These are phyloP conservation scores for Heliconius nattereri DNA, from an alignment of 1,140 invertebrate genomes.

Conservation along the genomic window DNA sequence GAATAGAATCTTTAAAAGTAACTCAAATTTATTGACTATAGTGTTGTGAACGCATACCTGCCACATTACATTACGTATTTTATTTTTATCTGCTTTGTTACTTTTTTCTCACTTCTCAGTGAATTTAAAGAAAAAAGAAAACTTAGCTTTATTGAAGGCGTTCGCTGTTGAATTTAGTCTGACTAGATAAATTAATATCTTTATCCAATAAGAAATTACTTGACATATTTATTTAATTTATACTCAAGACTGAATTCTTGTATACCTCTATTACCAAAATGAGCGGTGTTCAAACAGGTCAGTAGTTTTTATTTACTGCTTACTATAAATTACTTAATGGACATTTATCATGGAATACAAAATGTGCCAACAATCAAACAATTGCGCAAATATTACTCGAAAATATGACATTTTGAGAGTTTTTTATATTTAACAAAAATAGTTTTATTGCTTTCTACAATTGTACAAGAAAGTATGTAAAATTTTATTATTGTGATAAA, in stretches of 20 bases:
- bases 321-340: neutral
- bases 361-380: neutral
- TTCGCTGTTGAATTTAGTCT: constrained; percentile 14
- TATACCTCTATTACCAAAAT: constrained; percentile 47
- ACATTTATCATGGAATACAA: neutral
- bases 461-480: neutral
- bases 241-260: constrained; percentile 38
- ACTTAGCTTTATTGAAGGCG: constrained; percentile 19
- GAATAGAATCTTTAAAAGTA: constrained; percentile 1
- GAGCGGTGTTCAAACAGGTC: constrained; percentile 71
- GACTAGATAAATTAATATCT: constrained; percentile 14
- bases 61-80: constrained; percentile 34
- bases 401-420: neutral
- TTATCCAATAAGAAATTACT: constrained; percentile 15
- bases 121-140: constrained; percentile 27
- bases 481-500: neutral
- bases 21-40: neutral
- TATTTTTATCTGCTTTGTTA: constrained; percentile 35
- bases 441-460: neutral
- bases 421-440: neutral
- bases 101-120: constrained; percentile 20
- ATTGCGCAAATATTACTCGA: neutral
- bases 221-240: constrained; percentile 22
- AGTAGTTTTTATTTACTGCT: constrained; percentile 40
- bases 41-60: constrained; percentile 24